phyloP scores from a whole-genome alignment of 2,888 invertebrate genomes.

The Penaeus monodon region DNA sequence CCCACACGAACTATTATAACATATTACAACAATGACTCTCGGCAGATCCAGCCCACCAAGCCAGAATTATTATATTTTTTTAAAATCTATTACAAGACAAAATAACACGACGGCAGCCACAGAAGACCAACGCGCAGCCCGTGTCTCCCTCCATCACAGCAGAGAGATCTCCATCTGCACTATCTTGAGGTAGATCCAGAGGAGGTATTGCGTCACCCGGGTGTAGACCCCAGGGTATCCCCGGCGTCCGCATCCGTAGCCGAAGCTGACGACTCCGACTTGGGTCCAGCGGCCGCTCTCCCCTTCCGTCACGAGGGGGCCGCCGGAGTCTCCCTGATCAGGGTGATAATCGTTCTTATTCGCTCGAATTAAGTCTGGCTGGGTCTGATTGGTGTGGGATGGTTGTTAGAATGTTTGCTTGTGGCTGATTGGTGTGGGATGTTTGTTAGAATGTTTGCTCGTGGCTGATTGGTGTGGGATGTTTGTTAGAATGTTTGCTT shows the following conservation, averaged over 20 bases:
- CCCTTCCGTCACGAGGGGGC: constrained; percentile 83
- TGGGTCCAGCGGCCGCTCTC: constrained; percentile 90
- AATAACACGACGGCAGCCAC: too few species aligned
- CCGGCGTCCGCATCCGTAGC: constrained; percentile 68
- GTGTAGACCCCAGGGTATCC: constrained; percentile 46
- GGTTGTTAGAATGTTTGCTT: too few species aligned
- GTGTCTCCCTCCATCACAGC: not conserved
- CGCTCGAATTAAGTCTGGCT: too few species aligned
- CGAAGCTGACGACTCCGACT: constrained; percentile 93
- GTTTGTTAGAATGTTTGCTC: too few species aligned
- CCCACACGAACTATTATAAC: not conserved
- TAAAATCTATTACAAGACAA: not conserved
- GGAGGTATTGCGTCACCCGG: constrained; percentile 28
- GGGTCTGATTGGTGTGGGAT: not conserved
- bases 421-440: too few species aligned
- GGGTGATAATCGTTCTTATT: too few species aligned
- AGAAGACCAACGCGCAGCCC: not conserved
- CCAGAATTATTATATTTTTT: too few species aligned
- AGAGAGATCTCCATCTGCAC: constrained; percentile 11
- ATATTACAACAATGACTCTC: too few species aligned
- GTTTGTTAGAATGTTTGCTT: not conserved
- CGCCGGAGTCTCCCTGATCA: constrained; percentile 87
- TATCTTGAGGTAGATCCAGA: constrained; percentile 48
- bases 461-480: too few species aligned
- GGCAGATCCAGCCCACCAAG: too few species aligned